These are phyloP conservation scores for Bugula neritina DNA, from an alignment of 2,888 invertebrate species.

Conservation along the genomic window DNA sequence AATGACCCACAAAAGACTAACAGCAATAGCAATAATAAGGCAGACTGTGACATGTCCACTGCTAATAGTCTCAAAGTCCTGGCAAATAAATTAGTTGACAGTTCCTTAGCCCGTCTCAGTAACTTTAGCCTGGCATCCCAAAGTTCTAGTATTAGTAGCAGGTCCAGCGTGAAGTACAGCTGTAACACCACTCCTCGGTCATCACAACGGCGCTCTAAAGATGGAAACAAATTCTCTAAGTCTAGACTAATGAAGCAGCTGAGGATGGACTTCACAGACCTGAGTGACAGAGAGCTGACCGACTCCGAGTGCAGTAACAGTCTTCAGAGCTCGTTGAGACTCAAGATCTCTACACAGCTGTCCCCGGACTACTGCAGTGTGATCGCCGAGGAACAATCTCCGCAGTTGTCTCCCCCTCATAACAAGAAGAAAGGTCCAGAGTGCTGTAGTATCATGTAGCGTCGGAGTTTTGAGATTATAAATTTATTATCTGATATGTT, in stretches of 20 bases:
- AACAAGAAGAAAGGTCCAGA: background rate
- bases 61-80: constrained; percentile 5
- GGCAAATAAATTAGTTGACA: constrained; percentile 22
- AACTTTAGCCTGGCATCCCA: constrained; percentile 36
- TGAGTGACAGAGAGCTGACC: constrained; percentile 31
- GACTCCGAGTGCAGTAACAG: constrained; percentile 18
- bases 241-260: constrained; percentile 33
- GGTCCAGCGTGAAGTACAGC: constrained; percentile 39
- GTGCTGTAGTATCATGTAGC: constrained; percentile 4
- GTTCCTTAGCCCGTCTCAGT: constrained; percentile 29
- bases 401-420: background rate
- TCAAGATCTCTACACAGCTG: constrained; percentile 3
- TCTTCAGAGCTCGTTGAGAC: background rate
- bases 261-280: constrained; percentile 35
- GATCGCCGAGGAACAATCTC: background rate
- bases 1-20: background rate
- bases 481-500: too few relatives aligned
- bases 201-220: constrained; percentile 28
- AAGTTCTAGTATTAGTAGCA: constrained; percentile 36
- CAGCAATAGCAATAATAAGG: constrained; percentile 1
- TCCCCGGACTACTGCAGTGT: constrained; percentile 2
- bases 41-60: constrained; percentile 8
- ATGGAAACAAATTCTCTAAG: constrained; percentile 33
- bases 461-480: background rate
- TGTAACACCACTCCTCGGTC: constrained; percentile 32